Base-by-base conservation (phyloP, 1,140 invertebrate genomes). In the Zaprionus africanus region DNA sequence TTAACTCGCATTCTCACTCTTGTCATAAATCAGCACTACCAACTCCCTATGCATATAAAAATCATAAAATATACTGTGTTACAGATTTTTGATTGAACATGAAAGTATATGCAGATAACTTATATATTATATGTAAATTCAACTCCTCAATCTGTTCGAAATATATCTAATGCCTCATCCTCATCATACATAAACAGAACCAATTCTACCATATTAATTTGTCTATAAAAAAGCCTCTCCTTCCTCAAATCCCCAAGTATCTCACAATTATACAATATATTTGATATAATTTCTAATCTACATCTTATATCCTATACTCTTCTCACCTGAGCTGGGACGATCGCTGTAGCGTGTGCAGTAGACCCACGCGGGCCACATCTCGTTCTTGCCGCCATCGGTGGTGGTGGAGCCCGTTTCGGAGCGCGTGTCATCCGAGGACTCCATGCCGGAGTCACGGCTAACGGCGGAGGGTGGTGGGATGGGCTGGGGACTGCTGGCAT, bases 341-440 rank as follows among this genome's bases (percentile, higher is more conserved):
- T 99, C 98, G 65, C 97, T 98, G 93, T 99, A 99, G 93, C 98
- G 95, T 1, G 98, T 99, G 93, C 98, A 99, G 93, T 98, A 99
- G 4, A 99, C 97, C 98, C 98, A 99, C 0, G 98, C 98, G 0
- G 98, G 98, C 96, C 97, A 97, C 70, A 96, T 88, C 75, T 92
- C 90, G 58, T 93, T 92, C 62, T 92, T 92, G 77, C 85, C 90
- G 17, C 85, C 85, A 9, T 92, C 91, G 11, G 91, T 92, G 56
- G 92, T 93, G 1, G 92, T 93, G 43, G 91, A 92, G n/a, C 92
- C 90, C 17, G 90, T 81, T 46, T 93, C 92, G 31, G 92, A 93
- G 73, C 91, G 81, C 12, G 92, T 92, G 54, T 93, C 92, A 65
- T 93, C 92, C 6, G 92, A 93, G 36, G 91, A 92, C 61, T 92